Percentiles rank a stretch among this genome's conserved stretches.
phyloP scores from a whole-genome alignment of 2,888 invertebrate genomes.

The Cotesia congregata region DNA sequence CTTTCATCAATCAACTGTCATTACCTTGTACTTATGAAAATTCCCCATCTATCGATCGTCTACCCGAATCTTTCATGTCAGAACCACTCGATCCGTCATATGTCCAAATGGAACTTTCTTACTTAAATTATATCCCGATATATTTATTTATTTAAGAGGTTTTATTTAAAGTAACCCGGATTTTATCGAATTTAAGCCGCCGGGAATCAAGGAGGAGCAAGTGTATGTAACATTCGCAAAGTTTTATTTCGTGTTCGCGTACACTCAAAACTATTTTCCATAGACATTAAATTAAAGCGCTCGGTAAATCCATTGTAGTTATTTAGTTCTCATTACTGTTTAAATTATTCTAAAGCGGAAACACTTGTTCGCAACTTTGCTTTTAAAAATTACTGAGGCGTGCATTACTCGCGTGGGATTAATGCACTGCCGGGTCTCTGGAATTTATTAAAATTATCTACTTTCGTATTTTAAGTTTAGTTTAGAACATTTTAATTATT shows the following conservation, averaged over 20 bases:
- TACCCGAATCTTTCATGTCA: constrained; percentile 33
- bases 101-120: too few species aligned
- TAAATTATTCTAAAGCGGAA: neutral
- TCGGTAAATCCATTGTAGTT: neutral
- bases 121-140: neutral
- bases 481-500: too few species aligned
- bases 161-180: constrained; percentile 22
- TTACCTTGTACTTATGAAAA: constrained; percentile 35
- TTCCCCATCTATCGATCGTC: constrained; percentile 10
- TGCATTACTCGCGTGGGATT: too few species aligned
- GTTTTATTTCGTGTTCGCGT: neutral
- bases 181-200: constrained; percentile 9
- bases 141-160: neutral
- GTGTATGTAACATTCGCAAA: neutral
- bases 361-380: neutral
- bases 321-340: neutral
- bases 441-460: too few species aligned
- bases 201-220: neutral
- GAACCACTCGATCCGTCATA: constrained; percentile 16
- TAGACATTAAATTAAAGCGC: constrained; percentile 10
- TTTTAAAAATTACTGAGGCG: neutral
- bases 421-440: too few species aligned
- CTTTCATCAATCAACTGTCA: constrained; percentile 62
- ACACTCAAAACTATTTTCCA: neutral
- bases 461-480: too few species aligned